These are phyloP conservation scores for Sander lucioperca DNA, from an alignment of 2,113 vertebrate genomes.

Conservation along the genomic window DNA sequence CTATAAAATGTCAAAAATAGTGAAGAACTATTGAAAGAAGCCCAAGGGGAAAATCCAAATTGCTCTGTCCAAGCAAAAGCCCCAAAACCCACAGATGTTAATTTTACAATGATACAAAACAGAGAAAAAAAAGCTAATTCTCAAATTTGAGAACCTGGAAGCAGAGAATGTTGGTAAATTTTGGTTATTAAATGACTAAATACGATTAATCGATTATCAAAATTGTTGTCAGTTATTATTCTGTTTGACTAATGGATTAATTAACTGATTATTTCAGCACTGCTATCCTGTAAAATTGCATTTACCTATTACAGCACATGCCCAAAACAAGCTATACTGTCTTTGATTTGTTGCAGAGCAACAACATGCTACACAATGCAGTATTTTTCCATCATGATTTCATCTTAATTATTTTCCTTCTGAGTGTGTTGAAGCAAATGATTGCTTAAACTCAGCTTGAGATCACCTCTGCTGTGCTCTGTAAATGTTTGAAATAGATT, in stretches of 20 bases:
- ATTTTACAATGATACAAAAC: not conserved
- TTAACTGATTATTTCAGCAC: not conserved
- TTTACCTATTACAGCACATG: not conserved
- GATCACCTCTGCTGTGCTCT: conserved; percentile 23
- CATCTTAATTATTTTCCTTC: conserved; percentile 20
- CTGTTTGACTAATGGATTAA: not conserved
- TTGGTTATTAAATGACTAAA: not conserved
- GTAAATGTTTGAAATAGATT: conserved; percentile 59
- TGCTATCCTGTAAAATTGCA: not conserved
- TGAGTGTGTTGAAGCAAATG: conserved; percentile 38
- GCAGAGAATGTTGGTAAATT: not conserved
- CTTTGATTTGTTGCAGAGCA: conserved; percentile 7
- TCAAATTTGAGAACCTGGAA: not conserved
- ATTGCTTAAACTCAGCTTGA: conserved; percentile 33
- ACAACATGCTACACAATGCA: conserved; percentile 3
- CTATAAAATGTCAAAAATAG: not conserved
- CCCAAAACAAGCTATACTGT: not conserved
- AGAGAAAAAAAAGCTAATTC: not conserved
- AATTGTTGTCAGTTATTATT: not conserved
- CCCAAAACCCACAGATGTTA: not conserved
- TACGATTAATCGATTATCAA: not conserved
- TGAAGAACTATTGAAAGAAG: not conserved
- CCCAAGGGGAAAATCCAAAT: too few relatives aligned
- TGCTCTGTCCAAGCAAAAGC: not conserved
- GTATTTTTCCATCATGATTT: conserved; percentile 24